Conservation (phyloP, 2,113 vertebrate species). For the Scolopax mira region DNA sequence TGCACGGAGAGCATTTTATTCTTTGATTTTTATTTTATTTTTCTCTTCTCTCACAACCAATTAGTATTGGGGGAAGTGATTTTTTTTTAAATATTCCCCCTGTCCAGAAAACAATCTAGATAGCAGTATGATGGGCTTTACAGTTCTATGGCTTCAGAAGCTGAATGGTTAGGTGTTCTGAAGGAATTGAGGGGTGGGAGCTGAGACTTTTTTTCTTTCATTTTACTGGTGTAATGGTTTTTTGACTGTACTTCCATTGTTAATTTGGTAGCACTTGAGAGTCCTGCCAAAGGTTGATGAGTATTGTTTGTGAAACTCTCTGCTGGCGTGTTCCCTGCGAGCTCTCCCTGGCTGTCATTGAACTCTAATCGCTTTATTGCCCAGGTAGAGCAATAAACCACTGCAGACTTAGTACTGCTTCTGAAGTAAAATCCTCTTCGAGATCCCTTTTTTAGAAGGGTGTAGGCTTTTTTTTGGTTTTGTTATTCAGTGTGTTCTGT, state of each 20-base stretch:
- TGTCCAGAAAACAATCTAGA: too few species aligned
- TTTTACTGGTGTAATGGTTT: neutral
- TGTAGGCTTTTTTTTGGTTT: neutral
- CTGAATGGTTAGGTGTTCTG: neutral
- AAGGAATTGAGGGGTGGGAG: neutral
- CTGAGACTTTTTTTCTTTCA: neutral
- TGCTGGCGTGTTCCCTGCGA: neutral
- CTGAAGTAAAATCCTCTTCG: neutral
- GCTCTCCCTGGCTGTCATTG: neutral
- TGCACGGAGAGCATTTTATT: neutral
- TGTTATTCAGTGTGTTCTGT: accelerated
- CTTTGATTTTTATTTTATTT: neutral
- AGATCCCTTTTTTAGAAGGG: neutral
- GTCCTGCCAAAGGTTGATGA: neutral
- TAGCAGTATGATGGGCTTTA: too few species aligned
- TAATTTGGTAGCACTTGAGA: neutral
- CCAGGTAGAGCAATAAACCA: neutral
- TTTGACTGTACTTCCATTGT: neutral
- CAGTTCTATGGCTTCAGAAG: neutral
- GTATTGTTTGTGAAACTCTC: neutral
- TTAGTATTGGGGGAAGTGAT: neutral
- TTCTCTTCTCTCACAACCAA: neutral
- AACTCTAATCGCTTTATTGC: neutral
- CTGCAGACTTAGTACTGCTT: neutral
- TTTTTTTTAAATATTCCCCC: accelerated